Evolutionary conservation across 2,797 vertebrate genomes (phyloP), one percentile per base, ranked within the genome.

Genomic region (Geotria australis): DNA sequence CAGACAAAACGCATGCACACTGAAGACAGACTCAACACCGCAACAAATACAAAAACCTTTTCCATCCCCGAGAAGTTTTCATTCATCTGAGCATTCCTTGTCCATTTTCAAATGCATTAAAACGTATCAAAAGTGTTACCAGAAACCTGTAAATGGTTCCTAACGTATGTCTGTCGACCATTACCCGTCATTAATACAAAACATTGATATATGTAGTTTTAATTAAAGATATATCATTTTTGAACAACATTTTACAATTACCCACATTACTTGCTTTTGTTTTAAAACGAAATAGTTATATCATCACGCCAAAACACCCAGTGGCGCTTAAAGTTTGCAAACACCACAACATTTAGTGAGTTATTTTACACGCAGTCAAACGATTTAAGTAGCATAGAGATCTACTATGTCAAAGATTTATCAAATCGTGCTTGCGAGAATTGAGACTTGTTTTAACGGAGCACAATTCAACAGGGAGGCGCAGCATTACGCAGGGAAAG

Each of bases 121-220:
- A 5, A 24, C 38, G 24, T 6, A 38, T 38, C 38, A 38, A 38
- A 38, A 38, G 24, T 24, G 24, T 38, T 38, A 38, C 24, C 24
- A 38, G 24, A 38, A 38, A 38, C 38, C 24, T 6, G 24, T 5
- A 38, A 38, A 38, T 38, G 38, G 24, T 38, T 38, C 74, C 66
- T 70, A 78, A 74, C 74, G 72, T 79, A 72, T 71, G 70, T 68
- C 73, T 70, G 72, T 71, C 66, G 65, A 69, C 77, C 81, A 83
- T 80, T 38, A 38, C 4, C 24, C 5, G 2, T 24, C 24, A 38
- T 38, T 38, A 38, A 38, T 38, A 38, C 38, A 38, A 38, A 38
- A 38, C 24, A 38, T 70, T 73, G 69, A 69, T 68, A 73, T 73
- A 77, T 79, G 73, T 73, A 12, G 46, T 58, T 58, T 46, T 58